phyloP scores from a whole-genome alignment of 1,140 invertebrate species.

The Hycleus phaleratus region DNA sequence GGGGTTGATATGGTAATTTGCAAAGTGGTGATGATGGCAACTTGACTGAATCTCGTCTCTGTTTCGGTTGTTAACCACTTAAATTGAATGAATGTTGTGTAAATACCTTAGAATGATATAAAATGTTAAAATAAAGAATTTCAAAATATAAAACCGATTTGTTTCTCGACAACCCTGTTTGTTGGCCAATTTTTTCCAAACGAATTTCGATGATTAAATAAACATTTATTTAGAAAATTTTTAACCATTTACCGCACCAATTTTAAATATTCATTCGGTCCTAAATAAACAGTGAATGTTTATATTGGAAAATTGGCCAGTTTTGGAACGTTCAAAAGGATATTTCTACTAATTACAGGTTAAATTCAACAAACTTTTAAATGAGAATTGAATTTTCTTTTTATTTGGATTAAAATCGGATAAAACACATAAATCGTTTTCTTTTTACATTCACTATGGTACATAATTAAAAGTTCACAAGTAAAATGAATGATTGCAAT shows the following conservation, averaged over 20 bases:
- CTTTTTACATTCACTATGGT: slow-evolving; percentile 13
- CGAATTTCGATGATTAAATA: too few species aligned
- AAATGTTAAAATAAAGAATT: slow-evolving; percentile 37
- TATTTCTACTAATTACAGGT: too few species aligned
- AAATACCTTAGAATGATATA: slow-evolving; percentile 35
- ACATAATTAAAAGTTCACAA: not conserved
- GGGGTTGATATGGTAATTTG: not conserved
- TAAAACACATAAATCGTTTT: slow-evolving; percentile 7
- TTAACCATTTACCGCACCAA: too few species aligned
- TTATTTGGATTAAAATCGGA: slow-evolving; percentile 14
- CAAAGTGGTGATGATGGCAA: not conserved
- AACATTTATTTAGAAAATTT: too few species aligned
- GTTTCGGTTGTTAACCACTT: slow-evolving; percentile 2
- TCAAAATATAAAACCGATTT: slow-evolving; percentile 1
- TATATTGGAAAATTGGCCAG: too few species aligned
- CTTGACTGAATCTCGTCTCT: not conserved
- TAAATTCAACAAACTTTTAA: not conserved
- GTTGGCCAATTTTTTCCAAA: too few species aligned
- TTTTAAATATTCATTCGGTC: not conserved
- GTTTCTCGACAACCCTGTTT: too few species aligned
- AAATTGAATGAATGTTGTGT: slow-evolving; percentile 33
- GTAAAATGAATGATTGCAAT: not conserved
- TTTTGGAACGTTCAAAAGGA: too few species aligned
- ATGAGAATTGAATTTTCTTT: not conserved
- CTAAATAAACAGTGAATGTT: too few species aligned